Evolutionary conservation across 2,113 vertebrate species (phyloP).

Genomic region (Ailurus styani): DNA sequence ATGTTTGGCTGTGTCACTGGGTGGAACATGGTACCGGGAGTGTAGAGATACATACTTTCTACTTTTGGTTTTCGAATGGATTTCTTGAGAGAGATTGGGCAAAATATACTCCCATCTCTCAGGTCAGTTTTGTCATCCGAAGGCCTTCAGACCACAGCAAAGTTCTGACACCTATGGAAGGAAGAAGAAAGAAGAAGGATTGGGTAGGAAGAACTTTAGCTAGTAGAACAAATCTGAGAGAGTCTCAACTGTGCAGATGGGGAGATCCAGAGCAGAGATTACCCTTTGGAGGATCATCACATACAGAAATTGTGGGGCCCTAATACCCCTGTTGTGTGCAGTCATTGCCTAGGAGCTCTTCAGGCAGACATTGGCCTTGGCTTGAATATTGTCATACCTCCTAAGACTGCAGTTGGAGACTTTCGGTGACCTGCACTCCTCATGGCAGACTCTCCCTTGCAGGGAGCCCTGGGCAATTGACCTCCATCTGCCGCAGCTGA

Average conservation of each 20-base stretch:
- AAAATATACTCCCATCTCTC: not conserved
- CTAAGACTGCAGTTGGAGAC: not conserved
- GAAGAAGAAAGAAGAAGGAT: not conserved
- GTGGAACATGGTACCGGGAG: not conserved
- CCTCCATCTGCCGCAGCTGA: not conserved
- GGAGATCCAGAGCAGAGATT: not conserved
- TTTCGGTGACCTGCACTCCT: not conserved
- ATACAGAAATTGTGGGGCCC: not conserved
- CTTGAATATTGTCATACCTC: not conserved
- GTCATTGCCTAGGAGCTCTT: not conserved
- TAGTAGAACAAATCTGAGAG: not conserved
- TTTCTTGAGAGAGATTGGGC: not conserved
- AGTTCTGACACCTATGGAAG: not conserved
- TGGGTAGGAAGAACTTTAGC: not conserved
- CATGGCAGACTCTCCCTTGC: not conserved
- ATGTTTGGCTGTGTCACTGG: not conserved
- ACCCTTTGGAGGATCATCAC: not conserved
- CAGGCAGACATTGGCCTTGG: not conserved
- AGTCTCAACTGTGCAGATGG: not conserved
- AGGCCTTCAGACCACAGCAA: not conserved
- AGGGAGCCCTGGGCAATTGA: not conserved
- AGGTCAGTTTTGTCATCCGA: not conserved
- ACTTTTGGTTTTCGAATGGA: not conserved
- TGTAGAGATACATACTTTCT: not conserved
- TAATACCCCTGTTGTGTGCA: fast-evolving